Base-by-base conservation (phyloP, 1,140 invertebrate genomes). In the Drosophila obscura region DNA sequence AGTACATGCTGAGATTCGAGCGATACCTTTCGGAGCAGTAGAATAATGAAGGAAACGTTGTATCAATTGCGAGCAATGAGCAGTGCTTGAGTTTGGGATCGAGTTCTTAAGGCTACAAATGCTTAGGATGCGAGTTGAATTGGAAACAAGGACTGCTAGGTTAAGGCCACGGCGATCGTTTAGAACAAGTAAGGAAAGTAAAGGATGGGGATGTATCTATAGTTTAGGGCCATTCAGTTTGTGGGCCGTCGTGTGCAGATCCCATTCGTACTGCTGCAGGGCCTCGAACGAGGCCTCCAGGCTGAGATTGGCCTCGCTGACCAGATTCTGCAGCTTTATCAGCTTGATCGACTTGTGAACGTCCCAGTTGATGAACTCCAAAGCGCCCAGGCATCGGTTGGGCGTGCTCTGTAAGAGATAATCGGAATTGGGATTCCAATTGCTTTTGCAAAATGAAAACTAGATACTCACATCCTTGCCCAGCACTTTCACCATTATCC, bases 401-500 rank as follows among this genome's bases (percentile, higher is more conserved):
- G 95, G 94, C 0, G 94, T 95, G 9, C 96, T 95, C 94, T 97
- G 92, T 3, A 81, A 87, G 39, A 2, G 72, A 58, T 39, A 39
- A 39, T 39, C 11, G 24, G 74, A 26, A 67, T 22, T 16, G 0
- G 2, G 13, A 4, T n/a, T 7, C 1, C 46, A 11, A 0, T 43
- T 9, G 6, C 7, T 3, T 49, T 43, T 22, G 2, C 28, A 0
- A 8, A 31, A 15, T 19, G 19, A 19, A 1, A 2, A 35, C 7
- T 19, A 19, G 19, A 2, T 9, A 56, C 93, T 93, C 91, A 97
- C 96, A 92, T 96, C 94, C 77, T 96, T 94, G 58, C 96, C 96
- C 45, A 98, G 93, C 13, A 98, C 96, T 93, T 98, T 98, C 56
- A 95, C 94, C 96, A 98, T 97, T 22, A 98, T 97, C 74, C 96